These are phyloP conservation scores for Rhodophaea formosa DNA, from an alignment of 2,888 invertebrate species.

Conservation along the genomic window DNA sequence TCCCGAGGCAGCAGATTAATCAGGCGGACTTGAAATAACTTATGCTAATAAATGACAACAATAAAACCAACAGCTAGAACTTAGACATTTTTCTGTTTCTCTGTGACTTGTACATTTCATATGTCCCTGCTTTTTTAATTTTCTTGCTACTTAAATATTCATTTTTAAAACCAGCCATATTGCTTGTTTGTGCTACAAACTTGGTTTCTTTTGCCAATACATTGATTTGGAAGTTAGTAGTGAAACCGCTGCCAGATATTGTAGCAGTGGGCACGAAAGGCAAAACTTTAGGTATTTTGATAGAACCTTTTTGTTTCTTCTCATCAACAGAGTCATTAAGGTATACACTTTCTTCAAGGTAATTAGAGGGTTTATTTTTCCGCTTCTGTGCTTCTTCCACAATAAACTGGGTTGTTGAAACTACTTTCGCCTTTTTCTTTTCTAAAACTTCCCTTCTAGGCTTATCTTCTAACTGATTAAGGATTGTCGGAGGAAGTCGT, in stretches of 20 bases:
- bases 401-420: conserved; percentile 60
- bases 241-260: conserved; percentile 63
- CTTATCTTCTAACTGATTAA: conserved; percentile 57
- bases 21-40: conserved; percentile 17
- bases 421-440: conserved; percentile 39
- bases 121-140: conserved; percentile 58
- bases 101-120: conserved; percentile 59
- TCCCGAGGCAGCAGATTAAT: neutral
- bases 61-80: conserved; percentile 43
- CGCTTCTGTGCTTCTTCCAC: conserved; percentile 54
- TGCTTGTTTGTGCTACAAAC: conserved; percentile 56
- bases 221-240: conserved; percentile 67
- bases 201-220: conserved; percentile 53
- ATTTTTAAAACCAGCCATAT: conserved; percentile 55
- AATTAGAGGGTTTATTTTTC: conserved; percentile 64
- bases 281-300: conserved; percentile 58
- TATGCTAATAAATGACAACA: neutral
- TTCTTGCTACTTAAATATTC: conserved; percentile 53
- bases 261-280: conserved; percentile 65
- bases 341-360: conserved; percentile 69
- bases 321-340: conserved; percentile 47
- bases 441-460: conserved; percentile 34
- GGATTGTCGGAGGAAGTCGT: conserved; percentile 53
- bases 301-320: conserved; percentile 40
- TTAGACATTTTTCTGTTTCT: conserved; percentile 62